phyloP scores from a whole-genome alignment of 1,140 invertebrate genomes.

The Schlechtendalia chinensis region DNA sequence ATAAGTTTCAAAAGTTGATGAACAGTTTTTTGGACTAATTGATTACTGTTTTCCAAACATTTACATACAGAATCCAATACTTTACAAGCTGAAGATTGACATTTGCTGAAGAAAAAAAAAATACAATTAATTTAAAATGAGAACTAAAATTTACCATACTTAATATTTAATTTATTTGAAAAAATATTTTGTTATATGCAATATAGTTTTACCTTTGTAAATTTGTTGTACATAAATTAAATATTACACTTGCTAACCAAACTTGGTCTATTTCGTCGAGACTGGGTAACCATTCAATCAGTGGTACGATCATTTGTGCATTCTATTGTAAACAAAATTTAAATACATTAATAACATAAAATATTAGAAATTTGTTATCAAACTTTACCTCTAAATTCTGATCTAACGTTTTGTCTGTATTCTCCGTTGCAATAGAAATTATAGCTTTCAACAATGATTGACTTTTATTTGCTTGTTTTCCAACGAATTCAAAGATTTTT shows the following conservation, averaged over 20 bases:
- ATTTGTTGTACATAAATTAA: slow-evolving; percentile 50
- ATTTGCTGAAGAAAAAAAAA: slow-evolving; percentile 56
- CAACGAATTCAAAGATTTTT: slow-evolving; percentile 56
- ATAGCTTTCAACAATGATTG: slow-evolving; percentile 56
- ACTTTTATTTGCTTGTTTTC: slow-evolving; percentile 55
- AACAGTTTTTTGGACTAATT: slow-evolving; percentile 54
- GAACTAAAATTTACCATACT: neutral
- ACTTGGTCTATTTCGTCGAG: slow-evolving; percentile 48
- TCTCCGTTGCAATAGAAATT: slow-evolving; percentile 57
- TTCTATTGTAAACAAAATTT: slow-evolving; percentile 31
- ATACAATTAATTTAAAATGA: neutral
- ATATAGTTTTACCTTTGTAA: slow-evolving; percentile 45
- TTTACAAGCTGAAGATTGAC: slow-evolving; percentile 56
- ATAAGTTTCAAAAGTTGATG: slow-evolving; percentile 62
- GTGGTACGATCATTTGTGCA: slow-evolving; percentile 45
- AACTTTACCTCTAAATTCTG: slow-evolving; percentile 45
- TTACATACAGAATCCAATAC: slow-evolving; percentile 57
- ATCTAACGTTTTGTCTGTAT: slow-evolving; percentile 51
- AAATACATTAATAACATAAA: neutral
- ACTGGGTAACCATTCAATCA: slow-evolving; percentile 48
- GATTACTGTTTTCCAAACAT: slow-evolving; percentile 44
- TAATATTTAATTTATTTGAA: neutral
- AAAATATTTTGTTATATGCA: slow-evolving; percentile 16
- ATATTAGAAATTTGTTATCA: neutral
- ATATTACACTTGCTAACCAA: slow-evolving; percentile 50